Evolutionary conservation across 2,113 vertebrate species (phyloP).

Genomic region (Trochalopteron elliotii): DNA sequence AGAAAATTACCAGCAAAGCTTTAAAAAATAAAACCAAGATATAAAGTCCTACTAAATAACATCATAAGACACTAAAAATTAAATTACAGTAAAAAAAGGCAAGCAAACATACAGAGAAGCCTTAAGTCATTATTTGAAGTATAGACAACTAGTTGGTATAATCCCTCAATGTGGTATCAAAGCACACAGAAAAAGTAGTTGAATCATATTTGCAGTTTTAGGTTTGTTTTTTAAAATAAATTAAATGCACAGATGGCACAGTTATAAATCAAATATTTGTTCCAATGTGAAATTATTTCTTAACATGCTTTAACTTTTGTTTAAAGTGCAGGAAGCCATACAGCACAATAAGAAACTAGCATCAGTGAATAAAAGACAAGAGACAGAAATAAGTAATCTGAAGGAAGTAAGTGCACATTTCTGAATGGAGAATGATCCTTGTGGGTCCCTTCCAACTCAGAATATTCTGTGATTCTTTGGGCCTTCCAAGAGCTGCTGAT

Average conservation of each 20-base stretch:
- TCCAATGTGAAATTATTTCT: not conserved
- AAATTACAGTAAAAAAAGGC: not conserved
- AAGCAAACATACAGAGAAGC: not conserved
- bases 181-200: not conserved
- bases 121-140: not conserved
- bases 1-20: not conserved
- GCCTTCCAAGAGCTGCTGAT: not conserved
- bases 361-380: constrained; percentile 81
- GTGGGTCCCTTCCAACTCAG: not conserved
- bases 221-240: not conserved
- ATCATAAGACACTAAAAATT: not conserved
- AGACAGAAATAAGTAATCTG: constrained; percentile 78
- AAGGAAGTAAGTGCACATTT: constrained; percentile 79
- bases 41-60: not conserved
- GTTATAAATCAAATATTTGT: not conserved
- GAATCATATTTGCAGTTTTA: not conserved
- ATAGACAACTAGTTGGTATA: not conserved
- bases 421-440: not conserved
- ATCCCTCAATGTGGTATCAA: not conserved
- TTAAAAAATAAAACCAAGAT: not conserved
- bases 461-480: not conserved
- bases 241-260: not conserved
- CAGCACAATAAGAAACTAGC: constrained; percentile 83
- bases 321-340: constrained; percentile 86
- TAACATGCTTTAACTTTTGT: constrained; percentile 6